phyloP scores from a whole-genome alignment of 2,888 invertebrate genomes.

The Pogonocherus hispidulus region DNA sequence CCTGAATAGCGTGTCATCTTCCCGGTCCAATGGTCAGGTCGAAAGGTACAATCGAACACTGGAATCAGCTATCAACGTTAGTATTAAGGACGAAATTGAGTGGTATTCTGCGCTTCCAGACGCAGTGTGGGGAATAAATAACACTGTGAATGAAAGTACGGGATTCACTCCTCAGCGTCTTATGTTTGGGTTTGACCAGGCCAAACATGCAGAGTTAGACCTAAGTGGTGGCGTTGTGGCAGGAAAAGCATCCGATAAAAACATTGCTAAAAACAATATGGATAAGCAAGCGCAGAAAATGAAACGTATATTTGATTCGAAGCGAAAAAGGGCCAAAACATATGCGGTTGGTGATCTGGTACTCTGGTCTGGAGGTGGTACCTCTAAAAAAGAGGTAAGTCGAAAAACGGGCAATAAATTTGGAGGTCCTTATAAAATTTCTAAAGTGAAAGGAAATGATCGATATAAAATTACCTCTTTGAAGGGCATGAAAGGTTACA shows the following conservation, averaged over 20 bases:
- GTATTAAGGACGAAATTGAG: not conserved
- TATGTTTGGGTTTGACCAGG: not conserved
- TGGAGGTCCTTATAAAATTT: not conserved
- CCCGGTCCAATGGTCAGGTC: not conserved
- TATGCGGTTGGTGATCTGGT: not conserved
- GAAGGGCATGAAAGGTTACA: not conserved
- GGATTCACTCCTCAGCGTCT: not conserved
- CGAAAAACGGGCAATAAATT: not conserved
- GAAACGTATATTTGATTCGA: not conserved
- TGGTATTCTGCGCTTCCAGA: not conserved
- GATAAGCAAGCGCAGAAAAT: not conserved
- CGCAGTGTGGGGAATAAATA: not conserved
- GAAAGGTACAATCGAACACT: not conserved
- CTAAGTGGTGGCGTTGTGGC: no score
- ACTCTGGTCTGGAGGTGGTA: not conserved
- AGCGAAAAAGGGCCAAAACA: not conserved
- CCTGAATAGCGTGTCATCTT: not conserved
- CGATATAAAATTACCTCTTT: constrained; percentile 2
- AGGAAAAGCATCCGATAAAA: no score
- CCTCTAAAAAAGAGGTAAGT: not conserved
- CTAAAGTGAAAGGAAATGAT: not conserved
- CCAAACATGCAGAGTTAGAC: not conserved
- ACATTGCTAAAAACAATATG: not conserved
- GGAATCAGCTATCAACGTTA: not conserved
- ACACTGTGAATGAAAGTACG: not conserved